A percentile compares a stretch with the other conserved stretches of the same genome.
Conservation (phyloP, 1,140 invertebrate genomes). For the Calosoma granatense region DNA sequence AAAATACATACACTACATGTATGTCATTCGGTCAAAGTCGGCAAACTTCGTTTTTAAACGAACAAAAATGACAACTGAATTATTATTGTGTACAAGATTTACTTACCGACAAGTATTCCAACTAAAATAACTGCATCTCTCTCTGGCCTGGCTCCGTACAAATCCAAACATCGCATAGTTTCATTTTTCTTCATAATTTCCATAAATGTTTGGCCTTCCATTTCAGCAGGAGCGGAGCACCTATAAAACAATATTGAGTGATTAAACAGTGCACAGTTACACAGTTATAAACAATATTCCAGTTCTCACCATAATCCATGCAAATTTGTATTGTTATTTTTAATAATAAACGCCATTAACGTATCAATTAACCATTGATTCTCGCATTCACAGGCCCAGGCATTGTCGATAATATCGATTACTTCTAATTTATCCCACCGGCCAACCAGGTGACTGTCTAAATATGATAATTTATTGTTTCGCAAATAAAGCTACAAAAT, state of each 20-base stretch:
- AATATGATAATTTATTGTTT: constrained; percentile 52
- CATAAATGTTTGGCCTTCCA: constrained; percentile 44
- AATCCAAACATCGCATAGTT: constrained; percentile 48
- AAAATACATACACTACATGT: constrained; percentile 1
- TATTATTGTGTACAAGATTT: too few species aligned
- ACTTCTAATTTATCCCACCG: constrained; percentile 54
- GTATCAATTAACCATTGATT: constrained; percentile 61
- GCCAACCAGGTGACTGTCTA: constrained; percentile 46
- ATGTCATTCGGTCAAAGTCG: too few species aligned
- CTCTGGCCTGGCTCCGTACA: constrained; percentile 49
- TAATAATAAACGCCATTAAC: constrained; percentile 30
- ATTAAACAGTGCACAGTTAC: too few species aligned
- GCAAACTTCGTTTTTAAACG: too few species aligned
- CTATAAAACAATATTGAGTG: too few species aligned
- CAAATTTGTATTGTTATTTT: neutral
- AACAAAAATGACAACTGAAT: too few species aligned
- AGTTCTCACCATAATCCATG: too few species aligned
- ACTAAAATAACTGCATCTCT: constrained; percentile 53
- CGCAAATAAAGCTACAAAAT: constrained; percentile 47
- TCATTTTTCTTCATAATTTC: constrained; percentile 42
- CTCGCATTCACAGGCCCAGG: constrained; percentile 62
- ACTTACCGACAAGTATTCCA: constrained; percentile 50
- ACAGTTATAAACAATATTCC: too few species aligned
- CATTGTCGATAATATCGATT: constrained; percentile 56
- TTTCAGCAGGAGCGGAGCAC: constrained; percentile 47